phyloP scores from a whole-genome alignment of 2,888 invertebrate species.

The Campoplex nolae region DNA sequence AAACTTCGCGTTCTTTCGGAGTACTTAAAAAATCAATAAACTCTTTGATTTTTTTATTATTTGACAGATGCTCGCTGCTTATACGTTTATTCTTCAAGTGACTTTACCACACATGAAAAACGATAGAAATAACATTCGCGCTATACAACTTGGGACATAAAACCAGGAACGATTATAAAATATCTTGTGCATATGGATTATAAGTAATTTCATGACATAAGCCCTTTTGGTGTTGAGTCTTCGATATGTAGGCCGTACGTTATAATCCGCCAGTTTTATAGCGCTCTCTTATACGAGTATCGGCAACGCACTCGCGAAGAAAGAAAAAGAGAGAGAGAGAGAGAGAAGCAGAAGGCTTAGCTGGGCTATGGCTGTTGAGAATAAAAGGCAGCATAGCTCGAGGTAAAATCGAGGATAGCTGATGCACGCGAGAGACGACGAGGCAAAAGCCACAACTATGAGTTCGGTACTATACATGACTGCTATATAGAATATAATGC shows the following conservation, averaged over 20 bases:
- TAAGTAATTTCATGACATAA: conserved; percentile 39
- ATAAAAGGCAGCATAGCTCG: conserved; percentile 36
- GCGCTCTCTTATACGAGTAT: conserved; percentile 10
- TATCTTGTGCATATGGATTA: conserved; percentile 17
- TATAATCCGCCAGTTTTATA: conserved; percentile 60
- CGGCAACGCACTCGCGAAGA: conserved; percentile 24
- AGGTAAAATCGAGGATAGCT: conserved; percentile 60
- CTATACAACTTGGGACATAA: not conserved
- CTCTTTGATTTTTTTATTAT: not conserved
- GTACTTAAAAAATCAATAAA: not conserved
- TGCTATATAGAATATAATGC: conserved; percentile 49
- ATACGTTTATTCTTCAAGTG: not conserved
- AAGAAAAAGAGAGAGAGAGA: not conserved
- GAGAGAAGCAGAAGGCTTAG: not conserved
- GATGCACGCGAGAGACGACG: conserved; percentile 24
- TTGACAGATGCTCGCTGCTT: not conserved
- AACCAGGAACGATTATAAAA: conserved; percentile 23
- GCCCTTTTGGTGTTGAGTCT: conserved; percentile 56
- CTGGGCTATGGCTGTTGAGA: conserved; percentile 22
- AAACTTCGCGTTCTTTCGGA: not conserved
- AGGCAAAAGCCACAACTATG: conserved; percentile 42
- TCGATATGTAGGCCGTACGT: conserved; percentile 65
- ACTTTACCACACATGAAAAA: not conserved
- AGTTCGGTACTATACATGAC: conserved; percentile 11
- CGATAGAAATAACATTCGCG: not conserved